Conservation (phyloP, 2,888 invertebrate species). For the Vannuccia rotundouncinata region DNA sequence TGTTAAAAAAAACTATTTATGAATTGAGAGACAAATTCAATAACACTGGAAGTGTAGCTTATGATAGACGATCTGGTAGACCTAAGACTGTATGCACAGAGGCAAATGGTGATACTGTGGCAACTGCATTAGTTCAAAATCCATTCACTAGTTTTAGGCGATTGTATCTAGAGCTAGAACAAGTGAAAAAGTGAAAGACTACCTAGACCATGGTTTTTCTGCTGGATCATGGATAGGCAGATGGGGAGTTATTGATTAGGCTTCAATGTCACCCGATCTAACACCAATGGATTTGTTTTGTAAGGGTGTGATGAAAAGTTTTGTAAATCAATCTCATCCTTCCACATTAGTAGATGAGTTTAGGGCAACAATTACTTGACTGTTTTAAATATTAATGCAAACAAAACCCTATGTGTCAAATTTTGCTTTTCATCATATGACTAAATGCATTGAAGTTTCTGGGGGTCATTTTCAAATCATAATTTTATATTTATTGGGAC, state of each 20-base stretch:
- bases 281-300: slow-evolving; percentile 11
- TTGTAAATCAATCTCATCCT: not conserved
- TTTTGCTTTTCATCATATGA: slow-evolving; percentile 17
- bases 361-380: not conserved
- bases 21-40: slow-evolving; percentile 18
- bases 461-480: slow-evolving; percentile 23
- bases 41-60: slow-evolving; percentile 4
- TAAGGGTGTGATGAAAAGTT: not conserved
- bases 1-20: slow-evolving; percentile 4
- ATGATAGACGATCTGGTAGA: too few relatives aligned
- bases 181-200: not conserved
- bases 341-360: not conserved
- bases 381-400: not conserved
- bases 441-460: slow-evolving; percentile 25
- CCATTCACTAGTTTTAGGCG: not conserved
- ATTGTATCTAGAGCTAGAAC: not conserved
- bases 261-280: slow-evolving; percentile 14
- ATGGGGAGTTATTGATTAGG: slow-evolving; percentile 8
- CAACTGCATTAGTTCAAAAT: not conserved
- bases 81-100: not conserved
- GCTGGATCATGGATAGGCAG: too few relatives aligned
- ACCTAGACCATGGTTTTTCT: too few relatives aligned
- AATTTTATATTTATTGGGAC: slow-evolving; percentile 19
- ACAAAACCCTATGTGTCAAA: not conserved
- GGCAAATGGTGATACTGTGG: not conserved